phyloP scores from a whole-genome alignment of 64 coral and sea anemone genomes.

The Montipora capricornis region DNA sequence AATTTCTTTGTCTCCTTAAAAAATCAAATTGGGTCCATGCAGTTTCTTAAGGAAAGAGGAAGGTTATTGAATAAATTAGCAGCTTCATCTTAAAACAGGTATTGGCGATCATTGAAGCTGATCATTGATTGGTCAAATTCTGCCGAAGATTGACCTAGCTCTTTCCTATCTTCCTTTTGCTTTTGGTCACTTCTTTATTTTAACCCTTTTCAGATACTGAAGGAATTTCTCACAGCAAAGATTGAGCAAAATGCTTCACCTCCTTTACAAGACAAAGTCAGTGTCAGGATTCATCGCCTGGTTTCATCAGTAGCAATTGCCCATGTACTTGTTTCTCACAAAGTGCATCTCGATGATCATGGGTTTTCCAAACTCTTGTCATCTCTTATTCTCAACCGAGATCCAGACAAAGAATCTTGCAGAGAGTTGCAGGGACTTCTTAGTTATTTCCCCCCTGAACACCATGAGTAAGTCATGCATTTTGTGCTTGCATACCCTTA shows the following conservation, averaged over 20 bases:
- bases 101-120: too few species aligned
- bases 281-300: not conserved
- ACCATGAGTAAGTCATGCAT: slow-evolving; percentile 28
- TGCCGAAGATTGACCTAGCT: too few species aligned
- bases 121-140: too few species aligned
- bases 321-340: not conserved
- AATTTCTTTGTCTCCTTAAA: too few species aligned
- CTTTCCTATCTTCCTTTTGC: too few species aligned
- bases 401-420: slow-evolving; percentile 11
- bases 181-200: not conserved
- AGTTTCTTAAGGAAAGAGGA: too few species aligned
- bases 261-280: not conserved
- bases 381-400: slow-evolving; percentile 22
- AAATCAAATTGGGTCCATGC: too few species aligned
- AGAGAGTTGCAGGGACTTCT: not conserved
- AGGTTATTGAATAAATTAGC: too few species aligned
- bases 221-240: not conserved
- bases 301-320: slow-evolving; percentile 30
- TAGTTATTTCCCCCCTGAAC: not conserved
- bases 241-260: slow-evolving; percentile 1
- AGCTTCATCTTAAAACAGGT: too few species aligned
- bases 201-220: not conserved
- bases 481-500: not conserved
- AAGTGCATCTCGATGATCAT: slow-evolving; percentile 9
- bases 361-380: slow-evolving; percentile 20